phyloP scores from a whole-genome alignment of 2,797 vertebrate species.

The Diplodus puntazzo region DNA sequence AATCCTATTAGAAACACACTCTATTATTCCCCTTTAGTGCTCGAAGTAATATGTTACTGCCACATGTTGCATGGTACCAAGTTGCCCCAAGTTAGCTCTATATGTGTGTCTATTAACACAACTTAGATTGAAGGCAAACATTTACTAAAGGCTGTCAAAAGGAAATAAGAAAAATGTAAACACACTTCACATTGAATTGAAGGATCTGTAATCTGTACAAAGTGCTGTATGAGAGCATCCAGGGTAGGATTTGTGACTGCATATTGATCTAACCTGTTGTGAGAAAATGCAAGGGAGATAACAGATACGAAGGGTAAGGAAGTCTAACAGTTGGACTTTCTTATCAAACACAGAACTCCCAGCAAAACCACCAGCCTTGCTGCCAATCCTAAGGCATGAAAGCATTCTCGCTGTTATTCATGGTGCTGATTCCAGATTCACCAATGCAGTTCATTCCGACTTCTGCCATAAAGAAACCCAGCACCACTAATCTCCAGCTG shows the following conservation, averaged over 20 bases:
- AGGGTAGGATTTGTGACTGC: neutral
- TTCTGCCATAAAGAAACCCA: constrained; percentile 9
- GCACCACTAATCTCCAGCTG: constrained; percentile 7
- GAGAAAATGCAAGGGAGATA: neutral
- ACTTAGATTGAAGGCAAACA: too few species aligned
- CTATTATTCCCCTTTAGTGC: too few species aligned
- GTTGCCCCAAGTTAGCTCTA: too few species aligned
- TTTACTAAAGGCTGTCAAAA: neutral
- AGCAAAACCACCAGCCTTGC: neutral
- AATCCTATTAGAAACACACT: too few species aligned
- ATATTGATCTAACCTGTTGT: neutral
- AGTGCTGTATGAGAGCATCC: neutral
- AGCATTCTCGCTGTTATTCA: constrained; percentile 1
- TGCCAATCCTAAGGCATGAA: neutral
- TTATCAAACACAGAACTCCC: neutral
- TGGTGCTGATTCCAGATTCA: constrained; percentile 4
- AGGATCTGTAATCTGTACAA: too few species aligned
- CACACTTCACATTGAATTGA: neutral
- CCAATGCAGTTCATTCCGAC: neutral
- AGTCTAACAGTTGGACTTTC: too few species aligned
- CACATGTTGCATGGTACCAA: too few species aligned
- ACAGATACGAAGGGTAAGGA: too few species aligned
- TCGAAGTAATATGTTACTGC: too few species aligned
- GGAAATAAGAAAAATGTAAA: neutral
- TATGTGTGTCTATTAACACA: too few species aligned